Evolutionary conservation across 92 coral and sea anemone genomes (phyloP).

Genomic region (Siderastrea radians): DNA sequence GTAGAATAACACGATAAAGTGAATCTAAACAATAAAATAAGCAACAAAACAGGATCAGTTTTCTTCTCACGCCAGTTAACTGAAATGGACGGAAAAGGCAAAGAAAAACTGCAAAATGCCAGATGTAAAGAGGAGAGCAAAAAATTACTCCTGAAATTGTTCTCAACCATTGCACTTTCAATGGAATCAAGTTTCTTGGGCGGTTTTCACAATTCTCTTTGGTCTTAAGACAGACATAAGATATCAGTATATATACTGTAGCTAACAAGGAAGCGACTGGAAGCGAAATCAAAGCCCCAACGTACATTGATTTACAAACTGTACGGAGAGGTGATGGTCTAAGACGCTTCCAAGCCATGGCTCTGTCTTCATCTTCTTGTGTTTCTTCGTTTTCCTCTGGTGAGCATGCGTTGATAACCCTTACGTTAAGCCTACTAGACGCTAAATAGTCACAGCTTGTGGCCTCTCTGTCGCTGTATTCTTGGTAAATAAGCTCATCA

Average conservation of each 20-base stretch:
- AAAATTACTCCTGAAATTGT: neutral
- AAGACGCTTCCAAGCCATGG: no score
- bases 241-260: neutral
- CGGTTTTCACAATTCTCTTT: neutral
- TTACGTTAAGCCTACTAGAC: no score
- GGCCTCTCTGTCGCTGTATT: constrained; percentile 1
- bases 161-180: no score
- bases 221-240: neutral
- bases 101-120: neutral
- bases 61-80: no score
- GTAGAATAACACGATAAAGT: no score
- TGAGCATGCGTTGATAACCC: neutral
- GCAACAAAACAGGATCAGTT: no score
- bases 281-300: neutral
- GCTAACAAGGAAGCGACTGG: no score
- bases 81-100: neutral
- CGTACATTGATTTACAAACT: constrained; percentile 18
- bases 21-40: no score
- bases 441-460: no score
- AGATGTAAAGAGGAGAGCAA: neutral
- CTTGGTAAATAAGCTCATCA: constrained; percentile 3
- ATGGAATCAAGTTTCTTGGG: neutral
- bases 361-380: neutral
- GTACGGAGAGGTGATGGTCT: neutral
- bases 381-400: neutral